Percentiles rank a stretch among this genome's conserved stretches.
phyloP scores from a whole-genome alignment of 2,888 invertebrate genomes.

The Steinernema carpocapsae region DNA sequence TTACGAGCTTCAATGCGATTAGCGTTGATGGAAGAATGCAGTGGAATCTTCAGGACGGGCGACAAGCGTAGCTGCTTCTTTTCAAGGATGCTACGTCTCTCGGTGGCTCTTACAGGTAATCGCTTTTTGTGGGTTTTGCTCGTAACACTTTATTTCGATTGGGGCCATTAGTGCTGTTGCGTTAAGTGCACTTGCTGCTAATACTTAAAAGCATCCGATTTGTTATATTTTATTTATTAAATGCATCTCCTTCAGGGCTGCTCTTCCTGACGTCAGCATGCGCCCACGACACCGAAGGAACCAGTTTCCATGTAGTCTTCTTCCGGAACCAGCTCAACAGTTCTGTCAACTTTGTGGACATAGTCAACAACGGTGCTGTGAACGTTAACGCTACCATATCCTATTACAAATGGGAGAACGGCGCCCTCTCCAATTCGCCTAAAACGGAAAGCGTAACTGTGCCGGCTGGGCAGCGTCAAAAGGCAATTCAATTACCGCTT shows the following conservation, averaged over 20 bases:
- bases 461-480: too few relatives aligned
- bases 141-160: too few relatives aligned
- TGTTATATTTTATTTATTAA: neutral
- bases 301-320: neutral
- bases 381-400: neutral
- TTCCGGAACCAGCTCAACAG: conserved; percentile 16
- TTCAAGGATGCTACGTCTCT: neutral
- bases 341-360: neutral
- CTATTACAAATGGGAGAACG: neutral
- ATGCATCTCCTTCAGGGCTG: neutral
- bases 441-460: too few relatives aligned
- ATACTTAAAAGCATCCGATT: too few relatives aligned
- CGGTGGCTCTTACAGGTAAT: conserved; percentile 8
- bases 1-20: conserved; percentile 30
- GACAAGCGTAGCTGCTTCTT: conserved; percentile 6
- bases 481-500: too few relatives aligned
- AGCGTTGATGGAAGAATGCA: conserved; percentile 31
- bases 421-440: too few relatives aligned
- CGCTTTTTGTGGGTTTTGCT: neutral
- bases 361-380: neutral
- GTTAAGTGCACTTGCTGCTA: too few relatives aligned
- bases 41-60: neutral
- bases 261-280: neutral
- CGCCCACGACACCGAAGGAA: conserved; percentile 3
- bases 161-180: too few relatives aligned